A percentile compares a stretch with the other conserved stretches of the same genome.
Conservation (phyloP, 2,888 invertebrate species). For the Standfussiana lucernea region DNA sequence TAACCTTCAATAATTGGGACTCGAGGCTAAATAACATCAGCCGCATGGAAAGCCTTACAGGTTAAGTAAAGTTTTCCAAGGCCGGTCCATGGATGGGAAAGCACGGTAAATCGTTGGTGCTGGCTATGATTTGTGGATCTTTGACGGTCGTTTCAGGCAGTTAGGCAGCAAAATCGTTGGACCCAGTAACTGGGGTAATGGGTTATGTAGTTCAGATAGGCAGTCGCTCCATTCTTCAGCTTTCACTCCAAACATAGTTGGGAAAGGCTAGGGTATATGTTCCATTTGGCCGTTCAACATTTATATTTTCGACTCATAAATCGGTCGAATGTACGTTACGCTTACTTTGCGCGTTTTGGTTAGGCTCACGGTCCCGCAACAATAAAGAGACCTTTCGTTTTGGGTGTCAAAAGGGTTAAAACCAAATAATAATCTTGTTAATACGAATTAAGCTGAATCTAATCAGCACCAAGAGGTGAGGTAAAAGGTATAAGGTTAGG, state of each 20-base stretch:
- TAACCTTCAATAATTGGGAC: not conserved
- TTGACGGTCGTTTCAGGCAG: not conserved
- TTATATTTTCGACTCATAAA: not conserved
- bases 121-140: not conserved
- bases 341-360: not conserved
- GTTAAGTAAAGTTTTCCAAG: not conserved
- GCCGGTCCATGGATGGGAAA: not conserved
- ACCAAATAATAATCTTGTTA: not conserved
- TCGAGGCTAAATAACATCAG: not conserved
- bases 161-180: not conserved
- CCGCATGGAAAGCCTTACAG: not conserved
- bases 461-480: not conserved
- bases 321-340: not conserved
- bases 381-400: not conserved
- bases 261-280: not conserved
- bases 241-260: not conserved
- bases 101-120: not conserved
- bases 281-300: not conserved
- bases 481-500: no score
- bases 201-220: not conserved
- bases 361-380: not conserved
- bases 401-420: not conserved
- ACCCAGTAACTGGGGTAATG: not conserved
- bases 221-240: not conserved
- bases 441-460: conserved; percentile 3